Base-by-base conservation (phyloP, 2,888 invertebrate genomes). In the Philhelius pedissequus region DNA sequence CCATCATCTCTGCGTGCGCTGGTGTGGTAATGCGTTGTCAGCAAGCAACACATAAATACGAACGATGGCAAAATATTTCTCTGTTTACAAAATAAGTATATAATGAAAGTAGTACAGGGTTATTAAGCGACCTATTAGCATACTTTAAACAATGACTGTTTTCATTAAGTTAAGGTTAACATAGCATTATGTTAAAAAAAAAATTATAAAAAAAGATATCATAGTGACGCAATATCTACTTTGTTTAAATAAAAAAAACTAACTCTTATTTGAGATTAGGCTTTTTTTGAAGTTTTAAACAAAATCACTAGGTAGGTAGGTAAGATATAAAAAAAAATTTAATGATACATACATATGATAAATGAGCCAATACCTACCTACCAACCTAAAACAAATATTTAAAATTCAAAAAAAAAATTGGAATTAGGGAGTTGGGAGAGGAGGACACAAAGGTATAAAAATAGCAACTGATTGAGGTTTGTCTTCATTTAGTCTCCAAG, bases 51-150 rank as follows among this genome's bases (percentile, higher is more conserved):
- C 87, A 87, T 87, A 87, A 87, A 86, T 87, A 66, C 86, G 77
- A 80, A 86, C 84, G 84, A 76, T 87, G 87, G 76, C 73, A 56
- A 73, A 83, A 84, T 77, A 75, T 79, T 82, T 81, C 60, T 32
- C 86, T 86, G 84, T 86, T 86, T 86, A 86, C 86, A 86, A 86
- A 76, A 69, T 79, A 73, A 78, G 83, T 82, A 73, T 66, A 82
- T 76, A 82, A 62, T 50, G 86, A 88, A 90, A 88, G 88, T 90
- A 86, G 90, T 88, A 90, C 90, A 90, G 89, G 90, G 90, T 90
- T 90, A 90, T 87, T 87, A 87, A 87, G 87, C 89, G 91, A 90
- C 90, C 90, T 88, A 90, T 88, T 90, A 89, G 89, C 90, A 90
- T 88, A 90, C 89, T 90, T 90, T 89, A 88, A 87, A 86, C 89